Conservation (phyloP, 2,888 invertebrate species). For the Malthinus seriepunctatus region DNA sequence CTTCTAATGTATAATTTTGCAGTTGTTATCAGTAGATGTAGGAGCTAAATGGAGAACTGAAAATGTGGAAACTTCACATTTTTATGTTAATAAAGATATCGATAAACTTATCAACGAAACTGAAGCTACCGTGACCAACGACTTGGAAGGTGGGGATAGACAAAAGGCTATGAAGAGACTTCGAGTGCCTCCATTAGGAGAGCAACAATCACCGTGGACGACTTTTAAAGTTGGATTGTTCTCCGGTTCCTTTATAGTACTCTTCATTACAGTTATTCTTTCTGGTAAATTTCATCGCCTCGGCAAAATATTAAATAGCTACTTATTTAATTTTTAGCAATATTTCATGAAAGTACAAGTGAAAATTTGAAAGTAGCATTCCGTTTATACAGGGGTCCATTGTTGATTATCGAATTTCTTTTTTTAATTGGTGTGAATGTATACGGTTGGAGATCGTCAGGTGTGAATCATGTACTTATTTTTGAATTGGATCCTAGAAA, state of each 20-base stretch:
- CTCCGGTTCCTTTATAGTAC: slow-evolving; percentile 78
- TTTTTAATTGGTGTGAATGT: slow-evolving; percentile 81
- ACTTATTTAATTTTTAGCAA: slow-evolving; percentile 47
- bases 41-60: slow-evolving; percentile 81
- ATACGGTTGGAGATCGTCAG: slow-evolving; percentile 80
- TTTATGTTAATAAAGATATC: slow-evolving; percentile 84
- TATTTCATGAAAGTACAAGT: slow-evolving; percentile 56
- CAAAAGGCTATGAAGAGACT: slow-evolving; percentile 87
- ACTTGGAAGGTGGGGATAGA: slow-evolving; percentile 77
- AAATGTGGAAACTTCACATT: slow-evolving; percentile 80
- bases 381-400: slow-evolving; percentile 77
- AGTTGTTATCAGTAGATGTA: slow-evolving; percentile 67
- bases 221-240: slow-evolving; percentile 85
- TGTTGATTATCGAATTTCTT: slow-evolving; percentile 74
- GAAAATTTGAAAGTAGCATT: slow-evolving; percentile 71
- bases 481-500: slow-evolving; percentile 82
- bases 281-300: slow-evolving; percentile 65
- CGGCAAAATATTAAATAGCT: background rate
- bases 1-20: slow-evolving; percentile 8
- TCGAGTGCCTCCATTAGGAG: slow-evolving; percentile 83
- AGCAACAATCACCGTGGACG: slow-evolving; percentile 80
- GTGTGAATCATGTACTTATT: slow-evolving; percentile 82
- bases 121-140: slow-evolving; percentile 70
- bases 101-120: slow-evolving; percentile 81
- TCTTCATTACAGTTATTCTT: slow-evolving; percentile 71